Percentiles rank a stretch among this genome's conserved stretches.
Conservation (phyloP, 2,797 vertebrate species). For the Gila robusta region DNA sequence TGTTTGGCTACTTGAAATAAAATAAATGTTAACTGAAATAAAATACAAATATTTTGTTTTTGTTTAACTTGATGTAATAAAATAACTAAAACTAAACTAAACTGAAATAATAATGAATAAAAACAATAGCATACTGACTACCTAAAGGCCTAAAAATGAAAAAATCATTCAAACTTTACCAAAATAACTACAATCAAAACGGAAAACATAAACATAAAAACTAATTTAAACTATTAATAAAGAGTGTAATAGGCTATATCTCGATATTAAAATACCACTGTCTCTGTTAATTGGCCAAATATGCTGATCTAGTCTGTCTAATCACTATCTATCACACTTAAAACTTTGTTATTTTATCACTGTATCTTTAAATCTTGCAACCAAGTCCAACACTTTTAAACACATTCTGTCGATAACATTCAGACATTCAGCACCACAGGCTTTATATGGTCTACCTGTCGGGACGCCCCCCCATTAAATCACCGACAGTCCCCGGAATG, state of each 20-base stretch:
- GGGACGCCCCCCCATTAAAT: conserved; percentile 33
- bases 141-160: too few species aligned
- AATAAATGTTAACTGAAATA: neutral
- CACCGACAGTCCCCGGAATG: conserved; percentile 19
- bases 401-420: neutral
- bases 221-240: neutral
- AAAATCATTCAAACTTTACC: neutral
- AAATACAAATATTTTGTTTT: too few species aligned
- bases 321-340: neutral
- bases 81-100: neutral
- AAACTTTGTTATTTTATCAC: conserved; percentile 3
- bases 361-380: conserved; percentile 19
- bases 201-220: neutral
- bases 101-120: neutral
- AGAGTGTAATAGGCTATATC: too few species aligned
- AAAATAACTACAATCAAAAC: neutral
- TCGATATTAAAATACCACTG: neutral
- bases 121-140: neutral
- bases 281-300: neutral
- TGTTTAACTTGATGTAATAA: neutral
- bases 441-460: conserved; percentile 40
- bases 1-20: too few species aligned
- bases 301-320: neutral
- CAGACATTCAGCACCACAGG: neutral
- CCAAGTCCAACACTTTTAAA: neutral